A percentile compares a stretch with the other conserved stretches of the same genome.
phyloP scores from a whole-genome alignment of 2,797 vertebrate genomes.

The Pipistrellus kuhlii region DNA sequence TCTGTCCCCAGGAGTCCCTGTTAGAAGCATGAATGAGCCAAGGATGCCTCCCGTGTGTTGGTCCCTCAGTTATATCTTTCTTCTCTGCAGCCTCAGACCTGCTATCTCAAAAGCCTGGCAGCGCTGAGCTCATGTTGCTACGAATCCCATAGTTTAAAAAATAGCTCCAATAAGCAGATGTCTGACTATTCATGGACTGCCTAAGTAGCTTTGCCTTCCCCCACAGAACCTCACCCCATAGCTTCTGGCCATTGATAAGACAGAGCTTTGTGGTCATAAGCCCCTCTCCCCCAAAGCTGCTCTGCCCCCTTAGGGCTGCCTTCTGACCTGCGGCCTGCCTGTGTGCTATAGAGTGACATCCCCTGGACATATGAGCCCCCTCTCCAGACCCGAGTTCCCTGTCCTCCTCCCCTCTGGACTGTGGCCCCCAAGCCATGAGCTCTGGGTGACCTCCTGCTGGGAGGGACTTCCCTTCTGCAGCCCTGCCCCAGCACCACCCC shows the following conservation, averaged over 20 bases:
- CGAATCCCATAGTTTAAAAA: background rate
- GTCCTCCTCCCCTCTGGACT: background rate
- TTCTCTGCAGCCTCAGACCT: background rate
- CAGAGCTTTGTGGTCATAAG: background rate
- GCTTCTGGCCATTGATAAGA: background rate
- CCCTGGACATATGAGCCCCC: background rate
- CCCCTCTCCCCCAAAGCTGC: background rate
- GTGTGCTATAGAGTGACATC: background rate
- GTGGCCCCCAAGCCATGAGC: background rate
- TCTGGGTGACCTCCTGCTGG: background rate
- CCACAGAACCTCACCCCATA: background rate
- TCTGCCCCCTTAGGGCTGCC: background rate
- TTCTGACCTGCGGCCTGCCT: background rate
- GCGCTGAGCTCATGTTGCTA: background rate
- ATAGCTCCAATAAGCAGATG: background rate
- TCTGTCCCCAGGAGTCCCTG: background rate
- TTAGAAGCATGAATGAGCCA: background rate
- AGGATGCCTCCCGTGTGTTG: background rate
- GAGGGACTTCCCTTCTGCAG: background rate
- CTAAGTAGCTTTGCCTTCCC: background rate
- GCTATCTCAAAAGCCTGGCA: background rate
- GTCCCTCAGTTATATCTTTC: background rate
- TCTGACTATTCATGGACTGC: background rate
- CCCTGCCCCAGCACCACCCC: background rate
- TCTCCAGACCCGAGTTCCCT: background rate